phyloP scores from a whole-genome alignment of 1,140 invertebrate genomes.

The Drosophila malerkotliana region DNA sequence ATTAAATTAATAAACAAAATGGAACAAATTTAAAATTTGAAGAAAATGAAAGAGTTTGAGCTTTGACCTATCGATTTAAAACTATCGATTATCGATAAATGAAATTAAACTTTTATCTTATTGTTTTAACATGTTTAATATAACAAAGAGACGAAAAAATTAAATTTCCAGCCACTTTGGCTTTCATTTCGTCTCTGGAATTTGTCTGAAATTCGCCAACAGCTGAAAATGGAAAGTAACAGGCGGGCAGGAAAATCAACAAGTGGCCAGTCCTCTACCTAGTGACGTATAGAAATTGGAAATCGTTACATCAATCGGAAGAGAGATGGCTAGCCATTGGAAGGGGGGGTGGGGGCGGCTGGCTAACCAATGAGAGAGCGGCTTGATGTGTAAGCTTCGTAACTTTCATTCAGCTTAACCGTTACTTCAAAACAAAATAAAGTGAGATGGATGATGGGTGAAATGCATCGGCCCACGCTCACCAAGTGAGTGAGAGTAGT shows the following conservation, averaged over 20 bases:
- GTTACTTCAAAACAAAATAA: background rate
- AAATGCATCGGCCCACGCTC: background rate
- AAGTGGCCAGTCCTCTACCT: background rate
- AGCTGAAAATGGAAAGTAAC: background rate
- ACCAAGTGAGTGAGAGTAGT: background rate
- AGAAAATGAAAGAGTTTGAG: no score
- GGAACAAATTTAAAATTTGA: no score
- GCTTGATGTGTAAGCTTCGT: background rate
- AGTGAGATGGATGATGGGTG: background rate
- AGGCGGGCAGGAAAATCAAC: background rate
- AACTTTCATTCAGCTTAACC: background rate
- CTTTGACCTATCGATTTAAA: no score
- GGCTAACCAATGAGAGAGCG: background rate
- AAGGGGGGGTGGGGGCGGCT: no score
- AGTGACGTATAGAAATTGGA: background rate
- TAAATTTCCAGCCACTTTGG: no score
- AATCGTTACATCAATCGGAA: constrained; percentile 1
- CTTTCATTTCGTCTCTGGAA: no score
- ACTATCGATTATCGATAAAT: no score
- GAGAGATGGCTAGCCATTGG: no score
- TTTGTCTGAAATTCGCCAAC: background rate
- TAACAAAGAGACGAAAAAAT: no score
- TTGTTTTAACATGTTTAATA: no score
- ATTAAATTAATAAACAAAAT: no score
- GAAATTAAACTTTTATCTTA: no score